These are phyloP conservation scores for Ceyx melanurus DNA, from an alignment of 2,113 vertebrate genomes.

Conservation along the genomic window DNA sequence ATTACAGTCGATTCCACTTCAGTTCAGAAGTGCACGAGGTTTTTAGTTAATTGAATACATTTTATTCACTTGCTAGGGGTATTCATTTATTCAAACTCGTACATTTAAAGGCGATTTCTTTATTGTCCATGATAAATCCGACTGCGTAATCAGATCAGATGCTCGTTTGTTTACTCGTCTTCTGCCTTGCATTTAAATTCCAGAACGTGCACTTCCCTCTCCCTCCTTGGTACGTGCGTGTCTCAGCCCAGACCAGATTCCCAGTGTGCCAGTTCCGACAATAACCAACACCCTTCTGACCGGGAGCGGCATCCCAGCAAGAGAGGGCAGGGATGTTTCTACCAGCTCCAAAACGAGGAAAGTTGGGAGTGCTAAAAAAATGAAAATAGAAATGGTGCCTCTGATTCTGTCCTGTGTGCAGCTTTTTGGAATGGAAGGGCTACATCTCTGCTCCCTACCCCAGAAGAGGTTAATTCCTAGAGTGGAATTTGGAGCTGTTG, in stretches of 20 bases:
- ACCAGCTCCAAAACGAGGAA: neutral
- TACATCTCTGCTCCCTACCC: neutral
- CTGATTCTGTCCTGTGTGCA: neutral
- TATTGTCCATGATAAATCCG: conserved; percentile 67
- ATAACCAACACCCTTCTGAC: neutral
- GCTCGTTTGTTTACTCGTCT: conserved; percentile 49
- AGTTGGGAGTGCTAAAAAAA: neutral
- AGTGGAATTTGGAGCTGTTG: neutral
- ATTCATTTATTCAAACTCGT: conserved; percentile 82
- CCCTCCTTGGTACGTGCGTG: neutral
- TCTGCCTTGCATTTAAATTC: conserved; percentile 49
- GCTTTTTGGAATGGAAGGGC: neutral
- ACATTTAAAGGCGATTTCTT: conserved; percentile 74
- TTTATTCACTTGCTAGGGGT: conserved; percentile 84
- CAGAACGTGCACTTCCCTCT: neutral
- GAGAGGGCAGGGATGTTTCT: neutral
- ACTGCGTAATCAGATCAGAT: conserved; percentile 63
- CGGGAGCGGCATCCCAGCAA: neutral
- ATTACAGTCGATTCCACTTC: conserved; percentile 92
- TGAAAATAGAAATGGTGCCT: neutral
- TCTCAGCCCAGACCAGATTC: conserved; percentile 22
- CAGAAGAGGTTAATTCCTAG: neutral
- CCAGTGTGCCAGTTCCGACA: neutral
- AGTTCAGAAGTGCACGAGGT: conserved; percentile 90
- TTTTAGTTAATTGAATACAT: conserved; percentile 88